phyloP scores from a whole-genome alignment of 1,140 invertebrate species.

The Brachionus rotundiformis region DNA sequence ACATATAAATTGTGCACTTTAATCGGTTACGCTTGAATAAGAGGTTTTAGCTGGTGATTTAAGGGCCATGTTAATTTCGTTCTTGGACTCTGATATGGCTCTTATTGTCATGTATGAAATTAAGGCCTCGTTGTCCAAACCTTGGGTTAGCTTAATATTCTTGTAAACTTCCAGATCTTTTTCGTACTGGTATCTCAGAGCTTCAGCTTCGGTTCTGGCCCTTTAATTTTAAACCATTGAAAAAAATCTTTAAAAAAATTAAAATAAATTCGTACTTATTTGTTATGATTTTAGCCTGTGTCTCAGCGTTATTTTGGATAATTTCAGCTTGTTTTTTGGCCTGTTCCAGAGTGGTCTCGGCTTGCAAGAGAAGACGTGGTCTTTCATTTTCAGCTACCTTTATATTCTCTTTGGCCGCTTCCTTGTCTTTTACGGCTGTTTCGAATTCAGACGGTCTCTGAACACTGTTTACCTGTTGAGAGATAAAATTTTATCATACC shows the following conservation, averaged over 20 bases:
- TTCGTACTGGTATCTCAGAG: conserved; percentile 57
- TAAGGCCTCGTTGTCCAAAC: conserved; percentile 57
- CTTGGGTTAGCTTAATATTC: conserved; percentile 54
- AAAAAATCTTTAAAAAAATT: neutral
- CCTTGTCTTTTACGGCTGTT: conserved; percentile 59
- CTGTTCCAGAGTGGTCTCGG: conserved; percentile 55
- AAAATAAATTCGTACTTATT: conserved; percentile 52
- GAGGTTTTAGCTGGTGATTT: conserved; percentile 58
- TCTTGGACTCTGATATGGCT: conserved; percentile 58
- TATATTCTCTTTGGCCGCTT: conserved; percentile 60
- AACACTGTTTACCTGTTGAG: conserved; percentile 60
- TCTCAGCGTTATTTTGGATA: conserved; percentile 53
- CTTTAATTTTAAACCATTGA: conserved; percentile 53
- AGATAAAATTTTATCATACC: too few relatives aligned
- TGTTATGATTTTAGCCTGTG: conserved; percentile 46
- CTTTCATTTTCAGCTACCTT: conserved; percentile 57
- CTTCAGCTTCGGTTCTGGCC: conserved; percentile 57
- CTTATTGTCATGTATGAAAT: conserved; percentile 59
- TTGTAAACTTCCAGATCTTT: conserved; percentile 59
- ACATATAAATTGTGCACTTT: neutral
- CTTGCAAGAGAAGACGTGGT: conserved; percentile 56
- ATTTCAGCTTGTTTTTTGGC: conserved; percentile 53
- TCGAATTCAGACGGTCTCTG: conserved; percentile 58
- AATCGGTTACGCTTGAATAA: conserved; percentile 53
- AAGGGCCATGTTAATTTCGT: conserved; percentile 58